These are phyloP conservation scores for Orius insidiosus DNA, from an alignment of 1,140 invertebrate species.

Conservation along the genomic window DNA sequence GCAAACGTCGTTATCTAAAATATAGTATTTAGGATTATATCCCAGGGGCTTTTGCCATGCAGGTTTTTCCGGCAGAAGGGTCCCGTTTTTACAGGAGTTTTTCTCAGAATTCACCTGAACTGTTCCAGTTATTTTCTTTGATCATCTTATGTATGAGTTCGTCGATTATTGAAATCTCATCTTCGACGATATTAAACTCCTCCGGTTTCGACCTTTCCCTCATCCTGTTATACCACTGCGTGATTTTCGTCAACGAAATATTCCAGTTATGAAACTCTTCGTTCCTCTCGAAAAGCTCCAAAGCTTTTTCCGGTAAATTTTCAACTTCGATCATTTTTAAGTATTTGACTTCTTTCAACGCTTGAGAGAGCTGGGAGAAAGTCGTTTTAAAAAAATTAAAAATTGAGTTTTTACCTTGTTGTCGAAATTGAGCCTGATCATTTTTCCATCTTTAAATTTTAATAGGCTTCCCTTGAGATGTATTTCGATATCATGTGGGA, in stretches of 20 bases:
- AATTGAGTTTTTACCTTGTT: too few species aligned
- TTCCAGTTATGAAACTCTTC: slow-evolving; percentile 31
- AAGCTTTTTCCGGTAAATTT: slow-evolving; percentile 33
- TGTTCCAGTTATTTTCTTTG: slow-evolving; percentile 45
- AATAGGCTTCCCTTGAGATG: too few species aligned
- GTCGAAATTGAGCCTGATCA: too few species aligned
- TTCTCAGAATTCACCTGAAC: slow-evolving; percentile 40
- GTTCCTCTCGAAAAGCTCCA: slow-evolving; percentile 32
- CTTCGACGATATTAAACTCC: slow-evolving; percentile 48
- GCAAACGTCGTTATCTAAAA: slow-evolving; percentile 35
- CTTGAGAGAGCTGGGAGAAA: slow-evolving; percentile 19
- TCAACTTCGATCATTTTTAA: slow-evolving; percentile 39
- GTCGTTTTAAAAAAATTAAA: too few species aligned
- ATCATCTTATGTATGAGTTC: slow-evolving; percentile 39
- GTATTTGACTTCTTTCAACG: slow-evolving; percentile 42
- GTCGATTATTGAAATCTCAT: slow-evolving; percentile 47
- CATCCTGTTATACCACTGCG: slow-evolving; percentile 49
- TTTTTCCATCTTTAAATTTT: too few species aligned
- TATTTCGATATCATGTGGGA: too few species aligned
- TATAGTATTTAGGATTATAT: not conserved
- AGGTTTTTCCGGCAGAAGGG: too few species aligned
- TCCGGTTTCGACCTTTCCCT: slow-evolving; percentile 39
- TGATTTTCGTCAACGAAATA: slow-evolving; percentile 30
- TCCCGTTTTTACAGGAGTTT: too few species aligned
- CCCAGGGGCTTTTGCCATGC: too few species aligned